Percentiles rank a stretch among this genome's conserved stretches.
These are phyloP conservation scores for Protosalanx chinensis DNA, from an alignment of 2,797 vertebrate species.

Conservation along the genomic window DNA sequence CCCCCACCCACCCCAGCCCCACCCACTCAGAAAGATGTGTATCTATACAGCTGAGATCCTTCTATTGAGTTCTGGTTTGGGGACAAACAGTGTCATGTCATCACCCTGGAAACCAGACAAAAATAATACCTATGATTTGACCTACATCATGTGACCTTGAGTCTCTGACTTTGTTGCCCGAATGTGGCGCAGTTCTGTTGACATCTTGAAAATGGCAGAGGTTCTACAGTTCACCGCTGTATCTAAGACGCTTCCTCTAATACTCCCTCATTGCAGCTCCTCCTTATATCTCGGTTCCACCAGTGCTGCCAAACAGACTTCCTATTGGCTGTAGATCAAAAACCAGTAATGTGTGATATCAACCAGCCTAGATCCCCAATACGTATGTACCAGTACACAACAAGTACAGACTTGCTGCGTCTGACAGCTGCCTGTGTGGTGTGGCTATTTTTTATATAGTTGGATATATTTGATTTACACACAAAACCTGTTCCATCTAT, in stretches of 20 bases:
- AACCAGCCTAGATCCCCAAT: too few relatives aligned
- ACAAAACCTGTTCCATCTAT: neutral
- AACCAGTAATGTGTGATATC: too few relatives aligned
- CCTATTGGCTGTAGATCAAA: neutral
- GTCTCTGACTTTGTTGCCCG: constrained; percentile 47
- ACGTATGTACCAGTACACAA: too few relatives aligned
- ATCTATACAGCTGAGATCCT: too few relatives aligned
- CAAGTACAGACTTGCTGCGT: too few relatives aligned
- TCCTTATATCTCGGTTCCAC: neutral
- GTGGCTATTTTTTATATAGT: too few relatives aligned
- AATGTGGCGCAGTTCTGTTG: constrained; percentile 39
- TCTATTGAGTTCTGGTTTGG: neutral
- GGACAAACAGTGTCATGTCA: constrained; percentile 38
- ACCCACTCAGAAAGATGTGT: too few relatives aligned
- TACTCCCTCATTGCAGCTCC: neutral
- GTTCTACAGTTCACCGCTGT: neutral
- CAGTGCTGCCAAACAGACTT: neutral
- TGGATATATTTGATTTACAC: neutral
- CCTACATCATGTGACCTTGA: constrained; percentile 48
- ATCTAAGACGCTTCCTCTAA: neutral
- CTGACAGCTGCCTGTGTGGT: too few relatives aligned
- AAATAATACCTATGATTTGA: constrained; percentile 31
- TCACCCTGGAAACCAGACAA: constrained; percentile 30
- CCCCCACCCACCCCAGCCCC: too few relatives aligned
- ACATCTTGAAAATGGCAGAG: constrained; percentile 8